phyloP scores from a whole-genome alignment of 2,888 invertebrate genomes.

The Clistopyga incitator region DNA sequence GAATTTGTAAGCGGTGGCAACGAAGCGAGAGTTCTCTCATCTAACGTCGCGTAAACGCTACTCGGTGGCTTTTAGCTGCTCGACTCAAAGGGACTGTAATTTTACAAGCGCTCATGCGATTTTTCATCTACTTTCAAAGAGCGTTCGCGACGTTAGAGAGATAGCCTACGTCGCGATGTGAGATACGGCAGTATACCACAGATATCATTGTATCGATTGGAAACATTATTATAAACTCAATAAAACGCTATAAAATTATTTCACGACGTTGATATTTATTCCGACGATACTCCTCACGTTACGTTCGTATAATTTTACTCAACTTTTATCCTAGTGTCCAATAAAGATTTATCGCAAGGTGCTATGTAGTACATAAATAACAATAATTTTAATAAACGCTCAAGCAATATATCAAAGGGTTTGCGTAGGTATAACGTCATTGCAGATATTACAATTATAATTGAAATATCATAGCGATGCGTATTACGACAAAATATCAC shows the following conservation, averaged over 20 bases:
- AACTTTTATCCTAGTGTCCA: too few species aligned
- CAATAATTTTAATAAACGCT: too few species aligned
- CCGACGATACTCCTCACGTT: not conserved
- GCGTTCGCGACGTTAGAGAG: conserved; percentile 61
- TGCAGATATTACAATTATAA: too few species aligned
- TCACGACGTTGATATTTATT: conserved; percentile 8
- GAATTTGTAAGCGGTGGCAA: conserved; percentile 63
- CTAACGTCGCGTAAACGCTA: conserved; percentile 52
- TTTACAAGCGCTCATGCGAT: conserved; percentile 20
- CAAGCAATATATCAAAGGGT: too few species aligned
- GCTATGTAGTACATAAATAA: too few species aligned
- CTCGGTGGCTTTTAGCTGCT: conserved; percentile 14
- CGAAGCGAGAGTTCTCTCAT: conserved; percentile 54
- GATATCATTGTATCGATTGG: conserved; percentile 83
- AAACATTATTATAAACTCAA: conserved; percentile 84
- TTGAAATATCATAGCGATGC: too few species aligned
- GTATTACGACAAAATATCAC: conserved; percentile 82
- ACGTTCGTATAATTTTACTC: not conserved
- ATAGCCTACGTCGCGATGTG: conserved; percentile 69
- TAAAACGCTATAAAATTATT: conserved; percentile 82
- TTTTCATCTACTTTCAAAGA: conserved; percentile 38
- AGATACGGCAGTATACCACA: conserved; percentile 82
- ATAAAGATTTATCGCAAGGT: too few species aligned
- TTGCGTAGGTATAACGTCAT: too few species aligned
- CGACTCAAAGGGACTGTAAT: conserved; percentile 4